Evolutionary conservation across 2,797 vertebrate species (phyloP), one percentile per base, ranked within the genome.

Genomic region (Labroides dimidiatus): DNA sequence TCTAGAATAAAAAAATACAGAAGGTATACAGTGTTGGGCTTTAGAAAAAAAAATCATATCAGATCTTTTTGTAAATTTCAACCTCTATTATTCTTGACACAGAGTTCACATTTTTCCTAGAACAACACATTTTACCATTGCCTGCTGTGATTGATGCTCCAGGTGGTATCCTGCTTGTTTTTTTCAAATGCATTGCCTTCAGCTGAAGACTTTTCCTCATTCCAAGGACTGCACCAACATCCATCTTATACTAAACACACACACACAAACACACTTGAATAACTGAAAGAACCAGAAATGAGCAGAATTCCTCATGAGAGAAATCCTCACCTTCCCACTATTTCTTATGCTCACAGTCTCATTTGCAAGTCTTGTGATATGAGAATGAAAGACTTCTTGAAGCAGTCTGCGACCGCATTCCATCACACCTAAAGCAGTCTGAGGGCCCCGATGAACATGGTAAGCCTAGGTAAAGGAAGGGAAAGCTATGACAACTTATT

Each of bases 381-480:
- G 76, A 9, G 82, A 64, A 6, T 93, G 82, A 37, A 78, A 88
- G 59, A 90, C 48, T 37, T 95, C 89, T 86, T 91, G 85, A 36
- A 99, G 84, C 30, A 96, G 82, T 15, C 74, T 94, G 81, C 93
- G 95, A n/a, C 96, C 96, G 10, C 92, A 92, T 71, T 96, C 94
- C 87, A 96, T 90, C 84, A 97, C 72, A 45, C 67, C 80, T 66
- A 93, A 83, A 36, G 96, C 96, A 84, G 94, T 77, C 17, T 92
- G 85, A 69, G 93, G 91, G 75, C 97, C 93, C 50, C 92, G 91
- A 74, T 94, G 93, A 33, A 83, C 86, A 54, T 85, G 93, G n/a
- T 96, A 88, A 15, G 93, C 90, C 98, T 99, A 82, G 69, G 33
- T 33, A 72, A 55, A n/a, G 4, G 24, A 65, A 82, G 27, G 24